Base-by-base conservation (phyloP, 2,888 invertebrate genomes). In the Teleiodes luculella region DNA sequence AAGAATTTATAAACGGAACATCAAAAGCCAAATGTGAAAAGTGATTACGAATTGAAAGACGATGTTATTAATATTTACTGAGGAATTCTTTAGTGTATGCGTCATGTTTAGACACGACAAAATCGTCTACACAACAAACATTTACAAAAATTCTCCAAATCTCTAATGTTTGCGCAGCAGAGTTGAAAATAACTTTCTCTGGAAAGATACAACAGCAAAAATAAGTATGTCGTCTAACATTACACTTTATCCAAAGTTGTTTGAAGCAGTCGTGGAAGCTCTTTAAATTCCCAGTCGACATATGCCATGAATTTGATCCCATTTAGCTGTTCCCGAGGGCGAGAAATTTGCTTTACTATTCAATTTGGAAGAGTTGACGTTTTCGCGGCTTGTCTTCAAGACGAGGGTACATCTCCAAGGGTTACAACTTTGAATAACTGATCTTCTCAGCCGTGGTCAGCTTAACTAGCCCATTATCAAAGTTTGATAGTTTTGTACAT, bases 31-130 rank as follows among this genome's bases (percentile, higher is more conserved):
- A 46, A 46, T 20, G 45, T 11, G 28, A 47, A 31, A 47, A 47
- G 30, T 30, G 47, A 33, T 47, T 33, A 47, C 18, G 30, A 47
- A 47, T 47, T 47, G 13, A 31, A 47, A 47, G 30, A 16, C 31
- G 47, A 47, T 31, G 47, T 33, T 33, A 33, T 47, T 47, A 47
- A 47, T 47, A 47, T 47, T 47, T 47, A 47, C 47, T 16, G 16
- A 14, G 10, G 31, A n/a, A 47, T 47, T 47, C 47, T 33, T 30
- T 10, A 33, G 31, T 18, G 33, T 14, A 16, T 47, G 47, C 47
- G 31, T 33, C 47, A 47, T 16, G 33, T 33, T 33, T 3, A 5
- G 33, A 33, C 5, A 33, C 3, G 33, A 33, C n/a, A 10, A 33
- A 33, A 33, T 33, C 33, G n/a, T 33, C 33, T 2, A 33, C n/a